phyloP scores from a whole-genome alignment of 2,888 invertebrate genomes.

The Brachycybe producta region DNA sequence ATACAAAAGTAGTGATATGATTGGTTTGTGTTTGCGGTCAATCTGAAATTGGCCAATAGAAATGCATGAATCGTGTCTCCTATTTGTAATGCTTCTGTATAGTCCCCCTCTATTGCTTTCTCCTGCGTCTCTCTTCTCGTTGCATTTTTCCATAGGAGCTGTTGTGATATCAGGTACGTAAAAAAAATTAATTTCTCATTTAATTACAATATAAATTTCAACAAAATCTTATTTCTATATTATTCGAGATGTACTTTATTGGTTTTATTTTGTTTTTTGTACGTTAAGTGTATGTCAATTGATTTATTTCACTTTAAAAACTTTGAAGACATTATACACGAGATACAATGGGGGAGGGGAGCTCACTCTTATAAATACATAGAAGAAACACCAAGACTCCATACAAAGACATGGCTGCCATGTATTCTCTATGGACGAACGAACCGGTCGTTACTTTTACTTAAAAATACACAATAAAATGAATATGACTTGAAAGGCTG shows the following conservation, averaged over 20 bases:
- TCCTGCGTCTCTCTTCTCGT: slow-evolving; percentile 2
- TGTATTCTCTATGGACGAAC: slow-evolving; percentile 12
- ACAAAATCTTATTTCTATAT: not conserved
- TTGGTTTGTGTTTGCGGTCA: slow-evolving; percentile 28
- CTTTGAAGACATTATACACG: too few relatives aligned
- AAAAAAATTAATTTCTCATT: not conserved
- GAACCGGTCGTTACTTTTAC: too few relatives aligned
- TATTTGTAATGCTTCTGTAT: too few relatives aligned
- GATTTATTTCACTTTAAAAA: slow-evolving; percentile 8
- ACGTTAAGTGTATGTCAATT: slow-evolving; percentile 3
- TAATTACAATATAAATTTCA: not conserved
- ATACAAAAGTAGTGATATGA: slow-evolving; percentile 21
- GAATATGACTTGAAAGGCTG: not conserved
- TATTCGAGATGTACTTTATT: not conserved
- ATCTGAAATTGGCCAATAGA: slow-evolving; percentile 28
- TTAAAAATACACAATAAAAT: too few relatives aligned
- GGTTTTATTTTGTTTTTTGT: not conserved
- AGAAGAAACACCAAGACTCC: too few relatives aligned
- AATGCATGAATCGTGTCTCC: slow-evolving; percentile 3
- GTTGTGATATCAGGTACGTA: slow-evolving; percentile 10
- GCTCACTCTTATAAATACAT: too few relatives aligned
- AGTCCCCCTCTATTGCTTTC: too few relatives aligned
- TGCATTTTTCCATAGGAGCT: not conserved
- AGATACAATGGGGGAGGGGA: too few relatives aligned
- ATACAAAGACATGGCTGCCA: slow-evolving; percentile 21